Conservation (phyloP, 2,113 vertebrate genomes). For the Noctilio leporinus region DNA sequence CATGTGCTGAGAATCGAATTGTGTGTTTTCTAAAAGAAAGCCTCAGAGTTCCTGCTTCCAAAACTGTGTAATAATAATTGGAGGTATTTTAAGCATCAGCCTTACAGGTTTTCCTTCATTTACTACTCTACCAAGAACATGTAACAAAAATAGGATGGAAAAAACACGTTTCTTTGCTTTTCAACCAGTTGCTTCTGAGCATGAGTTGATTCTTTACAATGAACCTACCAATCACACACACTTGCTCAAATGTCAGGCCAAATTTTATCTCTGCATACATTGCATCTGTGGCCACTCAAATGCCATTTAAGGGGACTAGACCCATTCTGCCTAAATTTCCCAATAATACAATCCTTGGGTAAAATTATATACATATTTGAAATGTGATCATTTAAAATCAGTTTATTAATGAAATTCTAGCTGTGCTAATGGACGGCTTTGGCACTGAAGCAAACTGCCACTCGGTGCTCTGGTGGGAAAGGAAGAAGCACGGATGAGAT, state of each 20-base stretch:
- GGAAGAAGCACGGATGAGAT: neutral
- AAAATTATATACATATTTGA: neutral
- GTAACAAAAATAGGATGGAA: neutral
- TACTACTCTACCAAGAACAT: neutral
- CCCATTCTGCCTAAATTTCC: neutral
- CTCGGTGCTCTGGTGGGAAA: neutral
- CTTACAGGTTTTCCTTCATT: neutral
- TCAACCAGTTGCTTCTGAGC: neutral
- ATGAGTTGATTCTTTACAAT: neutral
- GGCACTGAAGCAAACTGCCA: neutral
- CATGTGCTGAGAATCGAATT: rapidly evolving
- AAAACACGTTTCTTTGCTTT: neutral
- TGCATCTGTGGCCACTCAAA: neutral
- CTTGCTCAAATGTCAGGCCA: neutral
- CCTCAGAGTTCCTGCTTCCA: neutral
- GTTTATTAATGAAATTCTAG: neutral
- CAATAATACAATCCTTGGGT: neutral
- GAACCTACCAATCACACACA: neutral
- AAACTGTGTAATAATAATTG: neutral
- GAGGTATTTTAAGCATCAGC: neutral
- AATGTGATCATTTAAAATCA: neutral
- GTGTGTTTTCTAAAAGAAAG: neutral
- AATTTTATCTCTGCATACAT: neutral
- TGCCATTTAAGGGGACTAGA: neutral
- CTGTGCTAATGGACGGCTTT: neutral